Percentiles rank a stretch among this genome's conserved stretches.
Conservation (phyloP, 2,888 invertebrate species). For the Blera fallax region DNA sequence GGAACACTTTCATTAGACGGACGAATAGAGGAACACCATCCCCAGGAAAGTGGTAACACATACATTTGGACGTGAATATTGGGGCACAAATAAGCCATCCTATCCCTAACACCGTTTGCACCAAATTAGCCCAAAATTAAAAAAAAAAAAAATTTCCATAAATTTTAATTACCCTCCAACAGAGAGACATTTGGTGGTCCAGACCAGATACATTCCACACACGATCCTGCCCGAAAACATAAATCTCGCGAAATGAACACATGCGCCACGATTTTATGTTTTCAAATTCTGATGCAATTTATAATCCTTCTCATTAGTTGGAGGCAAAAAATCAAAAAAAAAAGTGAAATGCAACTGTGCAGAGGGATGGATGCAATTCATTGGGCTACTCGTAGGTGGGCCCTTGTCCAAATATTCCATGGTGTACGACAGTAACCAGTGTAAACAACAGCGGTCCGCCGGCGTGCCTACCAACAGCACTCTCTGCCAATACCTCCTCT, state of each 20-base stretch:
- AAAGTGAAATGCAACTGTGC: not conserved
- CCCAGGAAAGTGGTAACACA: too few species aligned
- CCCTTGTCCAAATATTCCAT: constrained; percentile 6
- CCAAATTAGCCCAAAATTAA: not conserved
- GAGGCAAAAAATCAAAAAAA: constrained; percentile 1
- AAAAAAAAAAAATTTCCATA: not conserved
- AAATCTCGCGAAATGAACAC: constrained; percentile 33
- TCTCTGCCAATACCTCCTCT: constrained; percentile 27
- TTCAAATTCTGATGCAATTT: constrained; percentile 56
- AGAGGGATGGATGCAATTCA: constrained; percentile 3
- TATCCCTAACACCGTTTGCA: not conserved
- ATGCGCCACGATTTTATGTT: constrained; percentile 38
- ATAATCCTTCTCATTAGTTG: constrained; percentile 65
- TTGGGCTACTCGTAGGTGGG: constrained; percentile 5
- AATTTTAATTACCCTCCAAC: constrained; percentile 18
- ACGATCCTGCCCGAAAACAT: not conserved
- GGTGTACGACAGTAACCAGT: not conserved
- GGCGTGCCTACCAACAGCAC: constrained; percentile 4
- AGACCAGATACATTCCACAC: not conserved
- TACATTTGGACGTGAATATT: too few species aligned
- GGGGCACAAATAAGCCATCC: too few species aligned
- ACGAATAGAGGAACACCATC: too few species aligned
- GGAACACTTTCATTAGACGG: too few species aligned
- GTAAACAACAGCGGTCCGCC: constrained; percentile 7
- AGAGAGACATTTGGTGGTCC: not conserved